These are phyloP conservation scores for Eleginops maclovinus DNA, from an alignment of 2,113 vertebrate species.

Conservation along the genomic window DNA sequence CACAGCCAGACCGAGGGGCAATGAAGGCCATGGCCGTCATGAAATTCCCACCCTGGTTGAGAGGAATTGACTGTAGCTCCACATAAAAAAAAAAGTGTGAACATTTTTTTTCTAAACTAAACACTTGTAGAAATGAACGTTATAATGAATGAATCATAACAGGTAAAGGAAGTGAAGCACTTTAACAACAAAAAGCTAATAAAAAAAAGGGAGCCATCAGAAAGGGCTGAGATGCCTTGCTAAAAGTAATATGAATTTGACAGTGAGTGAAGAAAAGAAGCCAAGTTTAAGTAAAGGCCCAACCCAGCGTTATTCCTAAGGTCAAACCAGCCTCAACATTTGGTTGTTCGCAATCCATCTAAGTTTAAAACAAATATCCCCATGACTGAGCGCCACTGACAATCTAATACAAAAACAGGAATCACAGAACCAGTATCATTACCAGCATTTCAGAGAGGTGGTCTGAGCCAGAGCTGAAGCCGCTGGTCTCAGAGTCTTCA, in stretches of 20 bases:
- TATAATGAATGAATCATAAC: background rate
- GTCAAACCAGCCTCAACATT: background rate
- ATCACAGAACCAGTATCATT: background rate
- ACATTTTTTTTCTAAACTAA: too few species aligned
- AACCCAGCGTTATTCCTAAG: background rate
- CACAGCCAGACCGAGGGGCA: too few species aligned
- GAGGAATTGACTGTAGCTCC: too few species aligned
- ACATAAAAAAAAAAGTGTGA: too few species aligned
- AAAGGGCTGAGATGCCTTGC: too few species aligned
- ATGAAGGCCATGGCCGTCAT: too few species aligned
- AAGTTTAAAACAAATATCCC: background rate
- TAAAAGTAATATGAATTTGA: too few species aligned
- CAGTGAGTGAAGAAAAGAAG: too few species aligned
- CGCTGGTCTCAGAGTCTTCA: slow-evolving; percentile 97
- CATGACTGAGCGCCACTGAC: background rate
- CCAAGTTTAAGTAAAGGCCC: background rate
- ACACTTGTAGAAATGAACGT: background rate
- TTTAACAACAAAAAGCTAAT: too few species aligned
- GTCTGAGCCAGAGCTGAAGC: slow-evolving; percentile 98
- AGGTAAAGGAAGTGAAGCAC: background rate
- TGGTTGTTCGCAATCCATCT: background rate
- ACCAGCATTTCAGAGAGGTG: slow-evolving; percentile 91
- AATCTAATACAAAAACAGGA: too few species aligned
- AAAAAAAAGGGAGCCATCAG: too few species aligned
- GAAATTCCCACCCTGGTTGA: too few species aligned